Evolutionary conservation across 2,797 vertebrate genomes (phyloP), one percentile per base, ranked within the genome.

Genomic region (Gallinago stenura): DNA sequence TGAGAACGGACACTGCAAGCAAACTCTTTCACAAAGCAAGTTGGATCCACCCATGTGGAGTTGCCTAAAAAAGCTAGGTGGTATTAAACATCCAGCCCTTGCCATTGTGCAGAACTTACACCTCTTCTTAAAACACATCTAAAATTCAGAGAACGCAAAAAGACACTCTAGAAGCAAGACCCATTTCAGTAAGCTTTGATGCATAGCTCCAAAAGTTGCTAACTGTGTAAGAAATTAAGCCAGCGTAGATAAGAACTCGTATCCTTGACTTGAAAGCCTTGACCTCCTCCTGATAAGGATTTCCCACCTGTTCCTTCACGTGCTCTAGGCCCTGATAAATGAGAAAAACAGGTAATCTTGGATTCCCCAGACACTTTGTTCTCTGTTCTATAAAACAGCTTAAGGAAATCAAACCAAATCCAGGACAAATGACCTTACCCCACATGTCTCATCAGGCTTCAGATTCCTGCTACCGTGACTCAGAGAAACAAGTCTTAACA

Each of bases 371-470:
- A 71, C 68, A 62, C 15, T 77, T 65, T 1, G 4, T 50, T 54
- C 51, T 68, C 39, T 71, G 51, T 53, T 86, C 69, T 26, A 12
- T 26, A 46, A 62, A 91, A 54, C 1, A 4, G 21, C 64, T 89
- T 64, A 69, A 83, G 33, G 57, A 92, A 93, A 84, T 39, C 60
- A 93, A 88, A 82, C 37, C 45, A 93, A 87, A 94, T 60, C 62
- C 91, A 94, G 94, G 90, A 96, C 83, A 92, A 92, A n/a, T 84
- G 83, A 78, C 95, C 93, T 87, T 96, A 88, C 25, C 77, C 91
- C 66, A 70, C 65, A 24, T 12, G 46, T 58, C 41, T 70, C 86
- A 79, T 86, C 78, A 94, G 82, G 93, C 62, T 93, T 84, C 28
- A 21, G 66, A 76, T 71, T 92, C 85, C 87, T 56, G 13, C 22